Percentiles rank a stretch among this genome's conserved stretches.
Conservation (phyloP, 2,888 invertebrate genomes). For the Caenorhabditis wallacei region DNA sequence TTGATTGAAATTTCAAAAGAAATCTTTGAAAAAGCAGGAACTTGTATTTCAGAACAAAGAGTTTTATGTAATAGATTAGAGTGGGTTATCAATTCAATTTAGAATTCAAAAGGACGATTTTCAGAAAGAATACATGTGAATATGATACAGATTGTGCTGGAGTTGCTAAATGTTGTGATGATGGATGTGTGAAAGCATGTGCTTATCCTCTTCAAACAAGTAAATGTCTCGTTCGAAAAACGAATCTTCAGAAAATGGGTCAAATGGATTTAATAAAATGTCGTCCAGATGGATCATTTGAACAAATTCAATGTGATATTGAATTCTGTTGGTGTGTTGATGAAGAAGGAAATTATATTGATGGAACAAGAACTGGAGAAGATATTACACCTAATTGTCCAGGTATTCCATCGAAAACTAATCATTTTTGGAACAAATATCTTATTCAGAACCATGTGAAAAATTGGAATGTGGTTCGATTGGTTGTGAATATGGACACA, state of each 20-base stretch:
- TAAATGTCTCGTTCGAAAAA: conserved; percentile 77
- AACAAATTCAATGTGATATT: conserved; percentile 77
- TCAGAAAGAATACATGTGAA: conserved; percentile 70
- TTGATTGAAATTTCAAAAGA: conserved; percentile 53
- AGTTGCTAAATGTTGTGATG: conserved; percentile 80
- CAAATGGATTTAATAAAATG: conserved; percentile 72
- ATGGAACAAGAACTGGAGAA: conserved; percentile 75
- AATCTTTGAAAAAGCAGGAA: conserved; percentile 59
- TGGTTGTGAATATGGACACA: conserved; percentile 76
- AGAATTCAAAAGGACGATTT: neutral
- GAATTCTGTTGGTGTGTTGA: conserved; percentile 81
- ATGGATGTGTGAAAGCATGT: conserved; percentile 77
- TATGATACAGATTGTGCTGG: conserved; percentile 78
- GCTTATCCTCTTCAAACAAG: conserved; percentile 74
- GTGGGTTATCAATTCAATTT: conserved; percentile 8
- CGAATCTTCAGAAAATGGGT: conserved; percentile 75
- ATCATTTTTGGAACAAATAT: neutral
- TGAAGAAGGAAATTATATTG: conserved; percentile 73
- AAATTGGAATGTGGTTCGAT: conserved; percentile 43
- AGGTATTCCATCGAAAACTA: conserved; percentile 31
- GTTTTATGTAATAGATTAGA: conserved; percentile 61
- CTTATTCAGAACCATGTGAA: conserved; percentile 42
- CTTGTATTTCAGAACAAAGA: conserved; percentile 58
- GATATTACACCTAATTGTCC: conserved; percentile 73
- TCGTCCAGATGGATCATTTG: conserved; percentile 76